Base-by-base conservation (phyloP, 2,888 invertebrate species). In the Rhagonycha fulva region DNA sequence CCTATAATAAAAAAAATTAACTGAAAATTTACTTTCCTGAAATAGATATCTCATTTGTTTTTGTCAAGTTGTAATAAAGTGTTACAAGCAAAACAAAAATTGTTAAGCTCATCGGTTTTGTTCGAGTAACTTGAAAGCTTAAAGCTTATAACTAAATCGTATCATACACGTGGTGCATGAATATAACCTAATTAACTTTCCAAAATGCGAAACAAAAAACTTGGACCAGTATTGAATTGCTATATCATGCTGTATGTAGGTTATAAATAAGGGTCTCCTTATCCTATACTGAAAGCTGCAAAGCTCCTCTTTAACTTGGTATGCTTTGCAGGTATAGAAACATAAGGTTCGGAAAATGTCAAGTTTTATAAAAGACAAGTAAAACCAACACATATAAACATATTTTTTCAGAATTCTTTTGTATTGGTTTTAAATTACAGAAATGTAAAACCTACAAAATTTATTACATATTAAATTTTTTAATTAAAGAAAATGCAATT, bases 221-320 rank as follows among this genome's bases (percentile, higher is more conserved):
- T 68, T 68, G 69, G 68, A 70, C 74, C 74, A 32, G 69, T 74
- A 74, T 74, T 62, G 75, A 75, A 75, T 71, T 75, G 75, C 75
- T 68, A 67, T 71, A 75, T 75, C 68, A 68, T 75, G 68, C 71
- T 71, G 71, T 75, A 75, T 71, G 68, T 68, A 70, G 71, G 68
- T 72, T 68, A 68, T 75, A 75, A 75, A 75, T 71, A 75, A 75
- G 70, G 24, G 61, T 67, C 67, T 67, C 61, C 71, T 75, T 71
- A 75, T 75, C 75, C 75, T 71, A 62, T 75, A 71, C 68, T 62
- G 71, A 75, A 71, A 71, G 68, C 62, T 68, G 47, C 7, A 19
- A 69, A 69, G 72, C 69, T 68, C 69, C 61, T 61, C 72, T 72
- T 76, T 76, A 70, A 63, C 71, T 69, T 76, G 72, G 66, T 69